A percentile compares a stretch with the other conserved stretches of the same genome.
Conservation (phyloP, 2,797 vertebrate genomes). For the Malacoraja senta region DNA sequence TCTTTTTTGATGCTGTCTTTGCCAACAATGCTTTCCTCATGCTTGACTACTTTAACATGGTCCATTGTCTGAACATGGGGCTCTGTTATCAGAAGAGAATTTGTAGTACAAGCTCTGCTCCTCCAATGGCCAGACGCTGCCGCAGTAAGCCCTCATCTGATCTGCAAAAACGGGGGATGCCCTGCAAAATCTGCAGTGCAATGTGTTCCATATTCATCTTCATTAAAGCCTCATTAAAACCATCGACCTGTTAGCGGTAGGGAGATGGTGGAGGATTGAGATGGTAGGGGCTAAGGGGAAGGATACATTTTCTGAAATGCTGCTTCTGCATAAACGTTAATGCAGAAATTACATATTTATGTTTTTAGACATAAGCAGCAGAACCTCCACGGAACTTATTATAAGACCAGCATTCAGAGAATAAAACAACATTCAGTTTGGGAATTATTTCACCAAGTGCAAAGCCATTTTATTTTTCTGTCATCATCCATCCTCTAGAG, state of each 20-base stretch:
- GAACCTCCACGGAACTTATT: not conserved
- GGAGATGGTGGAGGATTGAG: too few relatives aligned
- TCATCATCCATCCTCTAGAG: too few relatives aligned
- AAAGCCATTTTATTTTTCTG: too few relatives aligned
- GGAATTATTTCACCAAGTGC: too few relatives aligned
- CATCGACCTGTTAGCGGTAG: too few relatives aligned
- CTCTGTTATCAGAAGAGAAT: not conserved
- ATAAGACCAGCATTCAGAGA: too few relatives aligned
- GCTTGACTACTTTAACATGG: constrained; percentile 22
- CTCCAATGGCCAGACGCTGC: not conserved
- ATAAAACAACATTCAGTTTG: too few relatives aligned
- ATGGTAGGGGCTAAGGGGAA: too few relatives aligned
- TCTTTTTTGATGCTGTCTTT: constrained; percentile 28
- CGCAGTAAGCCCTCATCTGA: not conserved
- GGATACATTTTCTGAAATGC: not conserved
- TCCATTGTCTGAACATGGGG: not conserved
- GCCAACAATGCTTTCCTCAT: constrained; percentile 17
- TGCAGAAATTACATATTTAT: not conserved
- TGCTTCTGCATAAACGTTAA: not conserved
- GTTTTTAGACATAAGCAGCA: not conserved
- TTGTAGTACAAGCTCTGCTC: not conserved
- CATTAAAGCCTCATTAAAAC: too few relatives aligned
- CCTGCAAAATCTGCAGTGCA: not conserved
- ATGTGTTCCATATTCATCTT: not conserved
- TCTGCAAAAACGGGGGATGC: not conserved